Evolutionary conservation across 1,140 invertebrate genomes (phyloP).

Genomic region (Zaprionus nigranus): DNA sequence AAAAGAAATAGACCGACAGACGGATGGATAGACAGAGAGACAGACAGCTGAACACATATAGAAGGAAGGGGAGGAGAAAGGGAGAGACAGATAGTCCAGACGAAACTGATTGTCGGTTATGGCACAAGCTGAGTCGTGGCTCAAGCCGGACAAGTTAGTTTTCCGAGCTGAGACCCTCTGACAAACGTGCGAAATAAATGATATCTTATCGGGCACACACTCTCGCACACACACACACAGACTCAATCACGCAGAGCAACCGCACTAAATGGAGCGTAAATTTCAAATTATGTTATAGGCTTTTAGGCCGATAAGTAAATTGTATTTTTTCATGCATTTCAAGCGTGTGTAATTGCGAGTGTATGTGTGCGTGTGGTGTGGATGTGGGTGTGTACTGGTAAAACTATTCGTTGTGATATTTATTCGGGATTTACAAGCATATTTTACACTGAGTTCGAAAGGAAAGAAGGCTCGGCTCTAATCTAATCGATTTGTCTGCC

Average conservation of each 20-base stretch:
- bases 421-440: conserved; percentile 31
- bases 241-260: neutral
- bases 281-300: conserved; percentile 69
- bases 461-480: neutral
- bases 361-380: conserved; percentile 8
- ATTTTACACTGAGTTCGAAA: conserved; percentile 2
- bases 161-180: conserved; percentile 38
- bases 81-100: conserved; percentile 27
- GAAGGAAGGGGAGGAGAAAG: neutral
- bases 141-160: conserved; percentile 49
- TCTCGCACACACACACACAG: conserved; percentile 6
- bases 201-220: conserved; percentile 53
- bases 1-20: conserved; percentile 10
- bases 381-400: neutral
- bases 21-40: conserved; percentile 1
- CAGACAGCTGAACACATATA: conserved; percentile 10
- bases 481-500: conserved; percentile 2
- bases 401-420: conserved; percentile 26
- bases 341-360: conserved; percentile 31
- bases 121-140: conserved; percentile 7
- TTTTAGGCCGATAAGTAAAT: conserved; percentile 63
- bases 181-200: conserved; percentile 65
- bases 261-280: conserved; percentile 63
- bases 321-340: conserved; percentile 41
- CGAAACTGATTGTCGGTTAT: conserved; percentile 56